Evolutionary conservation across 2,113 vertebrate genomes (phyloP).

Genomic region (Dipodomys merriami): DNA sequence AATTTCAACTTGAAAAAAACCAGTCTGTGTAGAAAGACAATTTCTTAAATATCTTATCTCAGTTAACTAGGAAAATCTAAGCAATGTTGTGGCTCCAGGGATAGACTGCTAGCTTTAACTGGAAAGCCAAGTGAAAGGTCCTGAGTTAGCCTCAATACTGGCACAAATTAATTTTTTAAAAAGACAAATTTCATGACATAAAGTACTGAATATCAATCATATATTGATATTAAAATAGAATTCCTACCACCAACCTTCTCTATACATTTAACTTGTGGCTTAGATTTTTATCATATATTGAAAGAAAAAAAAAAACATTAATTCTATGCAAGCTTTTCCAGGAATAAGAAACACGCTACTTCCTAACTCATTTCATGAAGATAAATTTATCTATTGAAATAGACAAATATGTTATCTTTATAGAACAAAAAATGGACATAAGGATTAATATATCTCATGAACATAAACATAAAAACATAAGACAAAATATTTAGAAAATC

Average conservation of each 20-base stretch:
- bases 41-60: too few species aligned
- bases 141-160: too few species aligned
- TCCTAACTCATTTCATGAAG: not conserved
- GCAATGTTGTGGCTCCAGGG: too few species aligned
- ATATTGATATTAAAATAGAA: not conserved
- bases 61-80: too few species aligned
- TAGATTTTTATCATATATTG: not conserved
- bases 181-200: too few species aligned
- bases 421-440: not conserved
- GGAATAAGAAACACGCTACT: not conserved
- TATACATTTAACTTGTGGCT: not conserved
- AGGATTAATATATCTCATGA: not conserved
- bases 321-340: not conserved
- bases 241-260: not conserved
- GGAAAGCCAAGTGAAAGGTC: too few species aligned
- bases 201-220: too few species aligned
- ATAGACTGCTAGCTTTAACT: too few species aligned
- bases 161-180: too few species aligned
- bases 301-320: not conserved
- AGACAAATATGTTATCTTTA: not conserved
- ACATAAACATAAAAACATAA: not conserved
- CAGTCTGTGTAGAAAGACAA: too few species aligned
- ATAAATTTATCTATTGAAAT: not conserved
- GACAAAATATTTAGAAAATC: not conserved
- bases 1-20: too few species aligned